Evolutionary conservation across 2,797 vertebrate genomes (phyloP), one percentile per base, ranked within the genome.

Genomic region (Enteromius anoplus): DNA sequence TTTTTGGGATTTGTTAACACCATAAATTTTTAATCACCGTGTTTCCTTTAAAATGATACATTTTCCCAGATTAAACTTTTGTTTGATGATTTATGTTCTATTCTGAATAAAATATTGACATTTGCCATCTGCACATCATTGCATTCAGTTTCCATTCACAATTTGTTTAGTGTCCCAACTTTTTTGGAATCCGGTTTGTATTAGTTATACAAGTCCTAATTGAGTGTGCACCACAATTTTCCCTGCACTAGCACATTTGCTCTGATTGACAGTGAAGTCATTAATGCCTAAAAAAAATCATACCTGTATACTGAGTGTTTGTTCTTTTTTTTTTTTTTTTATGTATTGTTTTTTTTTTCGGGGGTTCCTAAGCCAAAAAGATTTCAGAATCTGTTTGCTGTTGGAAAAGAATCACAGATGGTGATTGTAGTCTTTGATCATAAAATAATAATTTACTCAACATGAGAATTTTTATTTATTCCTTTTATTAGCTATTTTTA

Each of bases 171-270:
- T n/a, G n/a, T n/a, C n/a, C n/a, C n/a, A n/a, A n/a, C n/a, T n/a
- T n/a, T n/a, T n/a, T n/a, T n/a, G n/a, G n/a, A n/a, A n/a, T n/a
- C n/a, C n/a, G n/a, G n/a, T n/a, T n/a, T n/a, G n/a, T n/a, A n/a
- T n/a, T n/a, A n/a, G n/a, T n/a, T n/a, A n/a, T n/a, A n/a, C n/a
- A n/a, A n/a, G n/a, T n/a, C n/a, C n/a, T n/a, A n/a, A n/a, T n/a
- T n/a, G n/a, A n/a, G n/a, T n/a, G n/a, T n/a, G n/a, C n/a, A n/a
- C n/a, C n/a, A n/a, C n/a, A n/a, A n/a, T n/a, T n/a, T n/a, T n/a
- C n/a, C n/a, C n/a, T n/a, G n/a, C 47, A 23, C 71, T 81, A 60
- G 81, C 81, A 84, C 72, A 88, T 29, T 85, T 81, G 76, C 81
- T 79, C 51, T 87, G 85, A 89, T 72, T 83, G 77, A 85, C 82